phyloP scores from a whole-genome alignment of 2,888 invertebrate species.

The Epinotia brunnichana region DNA sequence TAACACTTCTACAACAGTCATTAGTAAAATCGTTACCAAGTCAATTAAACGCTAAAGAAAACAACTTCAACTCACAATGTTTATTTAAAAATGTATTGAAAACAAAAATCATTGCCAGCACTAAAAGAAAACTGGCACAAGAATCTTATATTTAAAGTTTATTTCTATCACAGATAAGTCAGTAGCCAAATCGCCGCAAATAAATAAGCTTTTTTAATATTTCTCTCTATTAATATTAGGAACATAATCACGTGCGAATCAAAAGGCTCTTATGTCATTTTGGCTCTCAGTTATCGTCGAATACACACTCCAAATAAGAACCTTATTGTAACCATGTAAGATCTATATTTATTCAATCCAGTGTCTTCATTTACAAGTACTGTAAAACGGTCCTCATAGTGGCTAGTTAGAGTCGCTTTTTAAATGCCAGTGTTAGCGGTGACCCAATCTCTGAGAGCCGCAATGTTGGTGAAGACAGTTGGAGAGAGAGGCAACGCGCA shows the following conservation, averaged over 20 bases:
- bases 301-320: background rate
- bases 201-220: background rate
- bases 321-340: background rate
- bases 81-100: slow-evolving; percentile 63
- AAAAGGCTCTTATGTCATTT: background rate
- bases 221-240: background rate
- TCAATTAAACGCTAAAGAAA: slow-evolving; percentile 46
- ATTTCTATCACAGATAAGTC: slow-evolving; percentile 61
- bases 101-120: slow-evolving; percentile 55
- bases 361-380: background rate
- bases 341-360: background rate
- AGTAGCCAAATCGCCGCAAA: background rate
- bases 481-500: slow-evolving; percentile 79
- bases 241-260: background rate
- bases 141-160: slow-evolving; percentile 48
- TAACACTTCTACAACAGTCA: slow-evolving; percentile 16
- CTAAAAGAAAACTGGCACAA: slow-evolving; percentile 46
- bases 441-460: slow-evolving; percentile 74
- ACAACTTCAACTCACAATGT: slow-evolving; percentile 49
- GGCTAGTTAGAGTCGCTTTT: slow-evolving; percentile 46
- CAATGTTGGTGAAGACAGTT: slow-evolving; percentile 78
- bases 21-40: slow-evolving; percentile 6
- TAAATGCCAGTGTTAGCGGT: slow-evolving; percentile 74
- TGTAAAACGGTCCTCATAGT: background rate
- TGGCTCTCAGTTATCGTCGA: background rate